Percentiles rank a stretch among this genome's conserved stretches.
Evolutionary conservation across 2,888 invertebrate species (phyloP).

Genomic region (Taphrorychus bicolor): DNA sequence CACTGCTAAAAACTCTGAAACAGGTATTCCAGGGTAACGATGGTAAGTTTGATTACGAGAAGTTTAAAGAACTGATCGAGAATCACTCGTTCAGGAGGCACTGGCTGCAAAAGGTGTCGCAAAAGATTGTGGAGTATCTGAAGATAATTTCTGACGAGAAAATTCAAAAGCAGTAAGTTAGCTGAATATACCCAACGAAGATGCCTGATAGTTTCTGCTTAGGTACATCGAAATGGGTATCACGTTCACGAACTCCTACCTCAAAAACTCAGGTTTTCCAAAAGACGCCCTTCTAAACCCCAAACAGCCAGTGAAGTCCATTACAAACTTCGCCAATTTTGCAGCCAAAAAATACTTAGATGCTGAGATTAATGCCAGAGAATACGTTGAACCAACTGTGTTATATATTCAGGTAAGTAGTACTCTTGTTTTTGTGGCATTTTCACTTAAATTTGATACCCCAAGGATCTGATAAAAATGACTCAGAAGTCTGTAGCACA

Average conservation of each 20-base stretch:
- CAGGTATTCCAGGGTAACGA: slow-evolving; percentile 69
- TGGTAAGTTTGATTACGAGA: slow-evolving; percentile 75
- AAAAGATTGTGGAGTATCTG: slow-evolving; percentile 76
- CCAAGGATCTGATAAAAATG: slow-evolving; percentile 73
- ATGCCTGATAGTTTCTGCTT: no score
- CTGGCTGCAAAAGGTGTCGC: slow-evolving; percentile 80
- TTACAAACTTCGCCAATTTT: slow-evolving; percentile 73
- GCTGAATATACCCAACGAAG: no score
- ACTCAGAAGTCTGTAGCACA: slow-evolving; percentile 71
- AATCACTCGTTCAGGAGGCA: slow-evolving; percentile 80
- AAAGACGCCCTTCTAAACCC: slow-evolving; percentile 74
- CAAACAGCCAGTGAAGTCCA: slow-evolving; percentile 72
- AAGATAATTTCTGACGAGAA: slow-evolving; percentile 78
- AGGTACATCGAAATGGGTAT: slow-evolving; percentile 75
- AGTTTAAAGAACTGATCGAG: slow-evolving; percentile 78
- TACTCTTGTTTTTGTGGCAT: neutral
- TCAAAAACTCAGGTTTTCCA: slow-evolving; percentile 78
- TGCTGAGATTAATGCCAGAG: slow-evolving; percentile 73
- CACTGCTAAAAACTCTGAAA: no score
- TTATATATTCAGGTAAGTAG: slow-evolving; percentile 69
- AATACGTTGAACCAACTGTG: slow-evolving; percentile 78
- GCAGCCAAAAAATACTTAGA: slow-evolving; percentile 74
- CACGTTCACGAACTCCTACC: slow-evolving; percentile 75
- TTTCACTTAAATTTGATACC: neutral
- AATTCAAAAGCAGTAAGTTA: slow-evolving; percentile 72